Base-by-base conservation (phyloP, 2,888 invertebrate genomes). In the Nesidiocoris tenuis region DNA sequence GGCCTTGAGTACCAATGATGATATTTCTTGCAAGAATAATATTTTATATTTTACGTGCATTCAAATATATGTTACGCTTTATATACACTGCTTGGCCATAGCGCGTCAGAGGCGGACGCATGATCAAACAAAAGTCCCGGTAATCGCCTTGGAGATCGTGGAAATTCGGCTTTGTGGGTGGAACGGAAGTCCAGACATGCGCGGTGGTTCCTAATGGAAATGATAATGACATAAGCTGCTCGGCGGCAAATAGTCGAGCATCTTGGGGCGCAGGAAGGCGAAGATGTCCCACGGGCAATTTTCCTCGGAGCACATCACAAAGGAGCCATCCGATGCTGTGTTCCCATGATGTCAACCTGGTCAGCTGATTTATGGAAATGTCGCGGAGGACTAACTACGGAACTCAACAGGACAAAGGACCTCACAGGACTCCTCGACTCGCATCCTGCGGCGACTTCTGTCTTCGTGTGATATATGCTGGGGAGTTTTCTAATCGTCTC, bases 331-430 rank as follows among this genome's bases (percentile, higher is more conserved):
- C 54, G 67, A 67, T 67, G 3, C 12, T 39, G 39, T 39, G 67
- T 67, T 67, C 67, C 67, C 67, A 67, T 67, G 67, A 67, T 67
- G 67, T 55, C 67, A 55, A 18, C 21, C 18, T 22, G 54, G 67
- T 18, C 39, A 39, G 16, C 67, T 67, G 67, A 67, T 67, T 67
- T 67, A 67, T 67, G 67, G 55, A 67, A 67, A 67, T 67, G 67
- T 39, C 39, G 39, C 39, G 5, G 39, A 39, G 39, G 39, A 39
- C 39, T 39, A 12, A 39, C 12, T 12, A 39, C 39, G 39, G 39
- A 39, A 39, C 39, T n/a, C n/a, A n/a, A n/a, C n/a, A n/a, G n/a
- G n/a, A 39, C 39, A 39, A 39, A 39, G 12, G 39, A 39, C 39
- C 39, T 39, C 39, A 39, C 39, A 39, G 39, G 39, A 39, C n/a